These are phyloP conservation scores for Danio kyathit DNA, from an alignment of 2,797 vertebrate genomes.

Conservation along the genomic window DNA sequence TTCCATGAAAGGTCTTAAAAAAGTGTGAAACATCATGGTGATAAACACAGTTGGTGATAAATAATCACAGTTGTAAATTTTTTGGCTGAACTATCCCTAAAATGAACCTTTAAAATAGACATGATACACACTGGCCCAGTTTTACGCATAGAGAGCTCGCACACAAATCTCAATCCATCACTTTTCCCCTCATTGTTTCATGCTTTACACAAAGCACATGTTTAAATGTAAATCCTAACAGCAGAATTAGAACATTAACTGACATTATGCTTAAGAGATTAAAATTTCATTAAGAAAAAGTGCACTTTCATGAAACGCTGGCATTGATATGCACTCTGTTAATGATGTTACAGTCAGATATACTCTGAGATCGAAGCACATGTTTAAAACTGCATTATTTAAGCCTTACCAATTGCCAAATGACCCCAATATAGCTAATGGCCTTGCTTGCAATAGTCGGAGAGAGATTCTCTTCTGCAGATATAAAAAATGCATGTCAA, in stretches of 20 bases:
- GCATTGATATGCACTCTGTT: slow-evolving; percentile 26
- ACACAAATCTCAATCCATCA: background rate
- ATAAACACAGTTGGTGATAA: too few relatives aligned
- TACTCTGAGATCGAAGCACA: slow-evolving; percentile 26
- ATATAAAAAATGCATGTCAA: slow-evolving; percentile 41
- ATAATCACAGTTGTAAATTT: background rate
- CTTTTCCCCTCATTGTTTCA: slow-evolving; percentile 26
- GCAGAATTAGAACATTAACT: slow-evolving; percentile 36
- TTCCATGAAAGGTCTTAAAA: background rate
- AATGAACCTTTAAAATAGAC: slow-evolving; percentile 1
- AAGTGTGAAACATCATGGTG: background rate
- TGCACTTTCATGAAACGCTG: slow-evolving; percentile 40
- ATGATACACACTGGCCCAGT: too few relatives aligned
- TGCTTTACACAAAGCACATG: background rate
- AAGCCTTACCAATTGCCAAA: slow-evolving; percentile 34
- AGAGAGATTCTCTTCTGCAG: slow-evolving; percentile 15
- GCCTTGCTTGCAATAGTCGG: slow-evolving; percentile 26
- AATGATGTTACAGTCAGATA: slow-evolving; percentile 30
- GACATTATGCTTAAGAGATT: slow-evolving; percentile 39
- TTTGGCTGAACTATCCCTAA: background rate
- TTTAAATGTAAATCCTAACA: slow-evolving; percentile 27
- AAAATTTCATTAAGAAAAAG: slow-evolving; percentile 44
- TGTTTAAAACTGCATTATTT: slow-evolving; percentile 40
- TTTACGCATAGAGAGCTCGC: background rate
- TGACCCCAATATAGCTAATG: slow-evolving; percentile 40